These are phyloP conservation scores for Periophthalmus modestus DNA, from an alignment of 2,113 vertebrate genomes.

Conservation along the genomic window DNA sequence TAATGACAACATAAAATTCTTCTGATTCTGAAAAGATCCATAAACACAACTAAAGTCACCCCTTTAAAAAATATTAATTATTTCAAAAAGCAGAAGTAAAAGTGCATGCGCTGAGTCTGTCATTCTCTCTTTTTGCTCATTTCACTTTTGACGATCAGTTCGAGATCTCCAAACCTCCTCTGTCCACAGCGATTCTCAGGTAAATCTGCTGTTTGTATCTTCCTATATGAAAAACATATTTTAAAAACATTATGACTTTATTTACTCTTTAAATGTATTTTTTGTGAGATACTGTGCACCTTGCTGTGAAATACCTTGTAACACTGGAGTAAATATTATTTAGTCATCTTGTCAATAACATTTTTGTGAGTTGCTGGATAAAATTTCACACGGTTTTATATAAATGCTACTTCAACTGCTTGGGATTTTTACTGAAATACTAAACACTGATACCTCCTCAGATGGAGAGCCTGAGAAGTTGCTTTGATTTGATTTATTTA, in stretches of 20 bases:
- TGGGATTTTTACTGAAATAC: no score
- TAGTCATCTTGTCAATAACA: neutral
- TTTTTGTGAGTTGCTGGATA: neutral
- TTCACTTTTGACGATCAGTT: neutral
- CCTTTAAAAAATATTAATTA: neutral
- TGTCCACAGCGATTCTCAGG: neutral
- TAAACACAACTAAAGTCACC: neutral
- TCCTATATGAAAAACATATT: no score
- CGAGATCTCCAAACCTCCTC: neutral
- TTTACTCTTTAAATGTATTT: neutral
- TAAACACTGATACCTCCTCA: no score
- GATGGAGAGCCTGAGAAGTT: no score
- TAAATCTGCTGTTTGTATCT: neutral
- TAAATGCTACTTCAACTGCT: no score
- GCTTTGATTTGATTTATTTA: no score
- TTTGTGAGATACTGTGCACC: no score
- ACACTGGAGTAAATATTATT: neutral
- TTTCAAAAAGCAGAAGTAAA: neutral
- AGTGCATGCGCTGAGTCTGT: neutral
- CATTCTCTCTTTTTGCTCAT: neutral
- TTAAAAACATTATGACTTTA: neutral
- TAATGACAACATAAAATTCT: no score
- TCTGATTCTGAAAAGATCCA: no score
- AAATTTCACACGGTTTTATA: no score
- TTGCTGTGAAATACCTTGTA: neutral